Evolutionary conservation across 2,113 vertebrate species (phyloP).

Genomic region (Malurus melanocephalus): DNA sequence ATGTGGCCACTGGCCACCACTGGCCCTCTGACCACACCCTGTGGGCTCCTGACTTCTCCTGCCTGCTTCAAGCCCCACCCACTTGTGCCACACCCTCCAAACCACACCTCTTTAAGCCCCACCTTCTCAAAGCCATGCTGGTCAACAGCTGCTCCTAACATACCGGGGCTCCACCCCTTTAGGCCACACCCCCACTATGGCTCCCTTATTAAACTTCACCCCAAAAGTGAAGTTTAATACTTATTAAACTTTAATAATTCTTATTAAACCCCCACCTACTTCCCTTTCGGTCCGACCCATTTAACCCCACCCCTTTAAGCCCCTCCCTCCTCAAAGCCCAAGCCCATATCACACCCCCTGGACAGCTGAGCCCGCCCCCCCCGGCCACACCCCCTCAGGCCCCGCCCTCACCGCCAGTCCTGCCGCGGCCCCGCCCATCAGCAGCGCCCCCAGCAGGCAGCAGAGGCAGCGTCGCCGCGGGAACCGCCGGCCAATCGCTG

Average conservation of each 20-base stretch:
- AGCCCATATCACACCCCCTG: too few species aligned
- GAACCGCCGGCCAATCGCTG: background rate
- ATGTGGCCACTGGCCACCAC: too few species aligned
- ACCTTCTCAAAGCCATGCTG: background rate
- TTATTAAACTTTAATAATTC: too few species aligned
- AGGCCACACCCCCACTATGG: background rate
- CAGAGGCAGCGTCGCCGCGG: background rate
- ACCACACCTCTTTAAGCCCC: too few species aligned
- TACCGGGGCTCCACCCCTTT: background rate
- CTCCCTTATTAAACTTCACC: too few species aligned
- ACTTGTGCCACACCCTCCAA: background rate
- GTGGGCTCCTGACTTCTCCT: too few species aligned
- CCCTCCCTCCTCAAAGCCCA: background rate
- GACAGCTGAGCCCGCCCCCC: too few species aligned
- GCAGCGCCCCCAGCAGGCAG: background rate
- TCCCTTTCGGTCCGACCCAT: background rate
- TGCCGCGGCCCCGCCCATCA: background rate
- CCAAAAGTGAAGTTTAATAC: too few species aligned
- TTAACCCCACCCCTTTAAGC: background rate
- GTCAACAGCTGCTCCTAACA: too few species aligned
- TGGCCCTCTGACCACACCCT: background rate
- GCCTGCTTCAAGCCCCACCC: background rate
- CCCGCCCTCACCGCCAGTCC: background rate
- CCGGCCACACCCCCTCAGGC: accelerated
- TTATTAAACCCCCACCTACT: too few species aligned